Conservation (phyloP, 2,888 invertebrate species). For the Yponomeuta malinellus region DNA sequence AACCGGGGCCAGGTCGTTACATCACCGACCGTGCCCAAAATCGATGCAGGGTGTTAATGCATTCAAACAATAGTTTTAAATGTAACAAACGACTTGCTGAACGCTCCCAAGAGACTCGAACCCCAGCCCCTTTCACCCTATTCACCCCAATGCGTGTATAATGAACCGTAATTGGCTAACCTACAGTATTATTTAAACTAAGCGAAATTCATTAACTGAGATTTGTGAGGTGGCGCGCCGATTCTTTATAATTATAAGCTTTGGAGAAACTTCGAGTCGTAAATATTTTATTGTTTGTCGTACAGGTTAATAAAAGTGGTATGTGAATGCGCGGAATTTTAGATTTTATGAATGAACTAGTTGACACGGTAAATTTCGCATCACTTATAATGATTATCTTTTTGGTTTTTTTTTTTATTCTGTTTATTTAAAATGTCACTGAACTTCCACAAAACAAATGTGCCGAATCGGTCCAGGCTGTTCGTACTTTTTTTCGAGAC, state of each 20-base stretch:
- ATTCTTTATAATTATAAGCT: conserved; percentile 14
- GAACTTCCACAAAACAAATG: no score
- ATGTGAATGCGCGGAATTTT: background rate
- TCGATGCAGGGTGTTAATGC: conserved; percentile 31
- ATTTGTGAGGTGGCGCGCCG: conserved; percentile 41
- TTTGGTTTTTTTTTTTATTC: no score
- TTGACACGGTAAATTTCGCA: no score
- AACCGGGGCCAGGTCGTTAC: conserved; percentile 35
- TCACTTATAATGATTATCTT: no score
- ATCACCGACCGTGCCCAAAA: conserved; percentile 11
- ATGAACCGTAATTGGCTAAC: conserved; percentile 48
- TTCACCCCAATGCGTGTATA: conserved; percentile 31
- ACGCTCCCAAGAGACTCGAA: conserved; percentile 27
- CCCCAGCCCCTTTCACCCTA: conserved; percentile 19
- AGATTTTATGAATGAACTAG: no score
- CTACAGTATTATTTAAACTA: conserved; percentile 48
- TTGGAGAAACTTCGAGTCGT: background rate
- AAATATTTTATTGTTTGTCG: background rate
- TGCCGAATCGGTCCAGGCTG: no score
- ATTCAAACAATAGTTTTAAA: conserved; percentile 40
- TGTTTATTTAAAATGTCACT: no score
- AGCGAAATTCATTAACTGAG: conserved; percentile 47
- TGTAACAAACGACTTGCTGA: conserved; percentile 49
- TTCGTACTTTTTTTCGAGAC: no score
- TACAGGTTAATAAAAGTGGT: background rate